These are phyloP conservation scores for Eretmocerus hayati DNA, from an alignment of 2,888 invertebrate genomes.

Conservation along the genomic window DNA sequence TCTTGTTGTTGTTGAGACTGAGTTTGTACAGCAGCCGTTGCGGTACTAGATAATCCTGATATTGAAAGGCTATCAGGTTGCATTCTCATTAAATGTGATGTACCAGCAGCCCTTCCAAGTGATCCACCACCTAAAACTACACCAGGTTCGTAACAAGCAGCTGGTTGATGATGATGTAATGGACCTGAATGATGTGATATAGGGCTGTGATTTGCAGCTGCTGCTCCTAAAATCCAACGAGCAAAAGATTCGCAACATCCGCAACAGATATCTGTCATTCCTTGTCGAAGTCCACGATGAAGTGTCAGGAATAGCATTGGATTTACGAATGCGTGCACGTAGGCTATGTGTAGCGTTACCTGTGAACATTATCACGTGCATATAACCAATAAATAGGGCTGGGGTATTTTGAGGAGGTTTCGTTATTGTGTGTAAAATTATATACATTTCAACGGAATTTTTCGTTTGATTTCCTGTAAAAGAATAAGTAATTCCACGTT, in stretches of 20 bases:
- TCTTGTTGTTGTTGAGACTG: conserved; percentile 30
- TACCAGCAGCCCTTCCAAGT: no score
- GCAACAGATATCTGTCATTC: conserved; percentile 67
- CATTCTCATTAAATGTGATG: no score
- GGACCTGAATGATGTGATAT: conserved; percentile 20
- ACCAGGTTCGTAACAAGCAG: conserved; percentile 39
- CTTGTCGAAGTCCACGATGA: conserved; percentile 67
- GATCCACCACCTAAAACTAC: no score
- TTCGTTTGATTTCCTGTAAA: no score
- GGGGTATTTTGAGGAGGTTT: no score
- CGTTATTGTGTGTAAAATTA: no score
- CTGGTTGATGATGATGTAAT: conserved; percentile 13
- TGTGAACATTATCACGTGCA: no score
- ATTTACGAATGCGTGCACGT: conserved; percentile 80
- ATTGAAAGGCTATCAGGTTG: no score
- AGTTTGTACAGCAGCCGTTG: conserved; percentile 31
- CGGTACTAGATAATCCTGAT: no score
- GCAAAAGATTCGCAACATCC: conserved; percentile 64
- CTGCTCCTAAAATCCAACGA: conserved; percentile 51
- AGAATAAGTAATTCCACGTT: no score
- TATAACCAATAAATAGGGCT: no score
- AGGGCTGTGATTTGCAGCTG: conserved; percentile 25
- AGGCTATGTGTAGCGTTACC: conserved; percentile 81
- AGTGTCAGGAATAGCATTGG: conserved; percentile 72
- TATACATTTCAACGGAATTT: no score